These are phyloP conservation scores for Zaprionus obscuricornis DNA, from an alignment of 2,888 invertebrate genomes.

Conservation along the genomic window DNA sequence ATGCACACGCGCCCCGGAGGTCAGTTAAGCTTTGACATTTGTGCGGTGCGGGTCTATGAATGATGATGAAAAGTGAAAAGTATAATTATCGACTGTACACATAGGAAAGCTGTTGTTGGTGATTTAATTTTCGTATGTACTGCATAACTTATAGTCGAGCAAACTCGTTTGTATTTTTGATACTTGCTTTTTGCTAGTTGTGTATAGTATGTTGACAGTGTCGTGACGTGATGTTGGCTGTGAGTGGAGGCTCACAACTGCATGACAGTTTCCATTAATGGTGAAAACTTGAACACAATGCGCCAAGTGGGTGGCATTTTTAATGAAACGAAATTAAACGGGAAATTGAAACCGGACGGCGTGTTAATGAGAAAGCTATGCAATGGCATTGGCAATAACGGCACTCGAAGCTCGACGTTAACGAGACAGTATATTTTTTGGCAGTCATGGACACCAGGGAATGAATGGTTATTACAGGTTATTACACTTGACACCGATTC, in stretches of 20 bases:
- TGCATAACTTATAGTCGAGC: no score
- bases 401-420: conserved; percentile 41
- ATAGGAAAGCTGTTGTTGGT: no score
- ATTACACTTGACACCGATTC: conserved; percentile 47
- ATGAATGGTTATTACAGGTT: conserved; percentile 36
- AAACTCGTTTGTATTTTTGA: neutral
- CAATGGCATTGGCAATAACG: conserved; percentile 21
- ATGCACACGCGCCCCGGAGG: no score
- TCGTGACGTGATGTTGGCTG: neutral
- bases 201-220: neutral
- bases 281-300: conserved; percentile 42
- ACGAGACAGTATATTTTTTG: conserved; percentile 52
- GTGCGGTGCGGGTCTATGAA: no score
- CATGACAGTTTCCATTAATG: conserved; percentile 51
- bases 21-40: no score
- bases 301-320: conserved; percentile 45
- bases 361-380: conserved; percentile 72
- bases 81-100: no score
- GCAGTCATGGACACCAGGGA: no score
- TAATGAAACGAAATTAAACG: conserved; percentile 69
- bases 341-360: conserved; percentile 75
- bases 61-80: no score
- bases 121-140: no score
- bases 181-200: neutral
- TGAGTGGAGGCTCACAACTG: conserved; percentile 16